Evolutionary conservation across 2,888 invertebrate species (phyloP).

Genomic region (Thymelicus sylvestris): DNA sequence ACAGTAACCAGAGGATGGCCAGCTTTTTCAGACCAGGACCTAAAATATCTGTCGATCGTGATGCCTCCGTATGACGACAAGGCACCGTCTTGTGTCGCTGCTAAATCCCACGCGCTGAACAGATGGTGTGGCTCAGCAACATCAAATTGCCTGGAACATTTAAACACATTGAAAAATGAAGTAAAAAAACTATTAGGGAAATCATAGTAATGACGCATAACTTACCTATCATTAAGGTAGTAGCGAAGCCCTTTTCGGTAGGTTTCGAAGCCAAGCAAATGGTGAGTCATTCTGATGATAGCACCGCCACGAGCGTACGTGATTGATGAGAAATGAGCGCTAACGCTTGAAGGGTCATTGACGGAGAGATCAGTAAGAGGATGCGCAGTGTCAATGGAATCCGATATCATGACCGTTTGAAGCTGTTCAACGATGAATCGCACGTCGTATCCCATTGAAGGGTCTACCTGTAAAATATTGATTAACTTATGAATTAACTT

Average conservation of each 20-base stretch:
- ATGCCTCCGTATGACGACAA: slow-evolving; percentile 60
- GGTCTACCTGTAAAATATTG: slow-evolving; percentile 56
- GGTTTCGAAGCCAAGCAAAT: slow-evolving; percentile 81
- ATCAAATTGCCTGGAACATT: slow-evolving; percentile 57
- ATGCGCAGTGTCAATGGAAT: slow-evolving; percentile 82
- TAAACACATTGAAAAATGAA: too few species aligned
- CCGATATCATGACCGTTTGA: slow-evolving; percentile 85
- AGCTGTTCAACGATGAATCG: slow-evolving; percentile 88
- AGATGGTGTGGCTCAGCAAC: slow-evolving; percentile 81
- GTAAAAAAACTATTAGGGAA: too few species aligned
- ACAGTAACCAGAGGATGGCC: slow-evolving; percentile 86
- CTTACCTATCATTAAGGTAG: slow-evolving; percentile 82
- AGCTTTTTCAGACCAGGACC: slow-evolving; percentile 85
- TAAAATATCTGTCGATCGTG: slow-evolving; percentile 76
- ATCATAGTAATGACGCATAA: too few species aligned
- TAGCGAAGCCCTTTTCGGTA: slow-evolving; percentile 81
- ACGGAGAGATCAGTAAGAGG: slow-evolving; percentile 84
- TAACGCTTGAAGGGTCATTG: slow-evolving; percentile 83
- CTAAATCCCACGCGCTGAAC: slow-evolving; percentile 75
- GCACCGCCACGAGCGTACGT: slow-evolving; percentile 88
- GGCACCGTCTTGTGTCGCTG: slow-evolving; percentile 58
- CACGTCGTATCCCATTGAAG: slow-evolving; percentile 63
- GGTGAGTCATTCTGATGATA: slow-evolving; percentile 88
- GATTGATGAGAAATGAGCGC: slow-evolving; percentile 87
- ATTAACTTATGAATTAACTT: too few species aligned